phyloP scores from a whole-genome alignment of 2,888 invertebrate species.

The Xanthorhoe designata region DNA sequence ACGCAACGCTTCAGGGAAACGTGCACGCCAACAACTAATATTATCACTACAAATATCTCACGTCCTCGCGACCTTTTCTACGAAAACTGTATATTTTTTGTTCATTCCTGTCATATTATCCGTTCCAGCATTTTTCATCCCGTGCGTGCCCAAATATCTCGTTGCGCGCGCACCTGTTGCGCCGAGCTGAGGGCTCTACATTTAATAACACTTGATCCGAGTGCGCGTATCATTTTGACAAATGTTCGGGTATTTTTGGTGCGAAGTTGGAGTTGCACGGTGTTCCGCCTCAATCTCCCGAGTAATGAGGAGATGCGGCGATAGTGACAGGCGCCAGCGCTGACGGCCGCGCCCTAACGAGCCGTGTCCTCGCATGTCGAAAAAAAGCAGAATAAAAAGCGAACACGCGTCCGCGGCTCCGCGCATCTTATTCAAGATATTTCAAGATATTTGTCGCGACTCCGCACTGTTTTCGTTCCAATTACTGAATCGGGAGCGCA shows the following conservation, averaged over 20 bases:
- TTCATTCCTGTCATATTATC: constrained; percentile 63
- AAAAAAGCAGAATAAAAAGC: constrained; percentile 44
- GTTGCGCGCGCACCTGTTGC: constrained; percentile 67
- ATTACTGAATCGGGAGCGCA: constrained; percentile 73
- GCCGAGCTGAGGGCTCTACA: constrained; percentile 33
- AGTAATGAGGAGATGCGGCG: constrained; percentile 67
- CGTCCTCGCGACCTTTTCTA: constrained; percentile 68
- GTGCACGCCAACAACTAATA: constrained; percentile 67
- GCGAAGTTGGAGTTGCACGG: constrained; percentile 47
- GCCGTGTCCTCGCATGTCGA: constrained; percentile 49
- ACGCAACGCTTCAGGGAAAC: constrained; percentile 69
- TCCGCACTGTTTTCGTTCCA: constrained; percentile 64
- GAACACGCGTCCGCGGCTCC: constrained; percentile 32
- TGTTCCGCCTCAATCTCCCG: constrained; percentile 62
- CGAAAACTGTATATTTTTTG: constrained; percentile 64
- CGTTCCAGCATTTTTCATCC: constrained; percentile 62
- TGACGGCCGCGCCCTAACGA: constrained; percentile 64
- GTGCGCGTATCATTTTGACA: constrained; percentile 42
- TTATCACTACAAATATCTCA: constrained; percentile 80
- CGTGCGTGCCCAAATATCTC: constrained; percentile 58
- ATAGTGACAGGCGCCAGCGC: constrained; percentile 59
- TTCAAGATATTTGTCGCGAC: constrained; percentile 64
- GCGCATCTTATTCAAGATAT: constrained; percentile 60
- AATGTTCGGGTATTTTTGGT: constrained; percentile 54
- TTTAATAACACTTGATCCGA: constrained; percentile 43